A percentile compares a stretch with the other conserved stretches of the same genome.
Conservation (phyloP, 2,888 invertebrate species). For the Thyatira batis region DNA sequence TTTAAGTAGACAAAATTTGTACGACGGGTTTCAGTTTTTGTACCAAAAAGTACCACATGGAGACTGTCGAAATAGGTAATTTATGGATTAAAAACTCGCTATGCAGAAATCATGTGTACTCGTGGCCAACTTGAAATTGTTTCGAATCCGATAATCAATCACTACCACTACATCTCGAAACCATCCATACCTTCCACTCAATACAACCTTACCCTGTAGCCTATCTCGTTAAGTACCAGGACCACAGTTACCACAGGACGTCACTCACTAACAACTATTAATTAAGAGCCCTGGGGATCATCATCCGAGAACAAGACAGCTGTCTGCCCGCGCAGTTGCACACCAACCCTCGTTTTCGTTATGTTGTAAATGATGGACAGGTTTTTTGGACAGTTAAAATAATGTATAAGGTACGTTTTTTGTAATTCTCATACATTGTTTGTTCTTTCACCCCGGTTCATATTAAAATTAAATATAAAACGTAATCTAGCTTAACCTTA, state of each 20-base stretch:
- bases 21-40: too few relatives aligned
- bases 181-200: not conserved
- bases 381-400: slow-evolving; percentile 25
- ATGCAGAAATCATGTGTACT: too few relatives aligned
- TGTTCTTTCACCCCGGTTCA: too few relatives aligned
- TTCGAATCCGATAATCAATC: too few relatives aligned
- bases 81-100: too few relatives aligned
- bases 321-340: slow-evolving; percentile 48
- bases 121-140: too few relatives aligned
- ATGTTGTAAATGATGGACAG: slow-evolving; percentile 54
- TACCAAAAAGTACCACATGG: too few relatives aligned
- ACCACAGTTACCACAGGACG: slow-evolving; percentile 32
- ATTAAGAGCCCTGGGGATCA: slow-evolving; percentile 68
- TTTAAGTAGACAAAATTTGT: too few relatives aligned
- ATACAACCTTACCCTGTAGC: slow-evolving; percentile 10
- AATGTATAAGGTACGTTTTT: not conserved
- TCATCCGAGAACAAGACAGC: slow-evolving; percentile 68
- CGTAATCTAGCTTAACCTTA: too few relatives aligned
- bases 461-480: too few relatives aligned
- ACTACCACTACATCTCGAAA: not conserved
- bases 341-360: slow-evolving; percentile 23
- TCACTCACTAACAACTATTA: slow-evolving; percentile 64
- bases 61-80: too few relatives aligned
- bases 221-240: slow-evolving; percentile 12
- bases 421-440: too few relatives aligned